Percentiles rank a stretch among this genome's conserved stretches.
Conservation (phyloP, 2,888 invertebrate species). For the Parnassius mnemosyne region DNA sequence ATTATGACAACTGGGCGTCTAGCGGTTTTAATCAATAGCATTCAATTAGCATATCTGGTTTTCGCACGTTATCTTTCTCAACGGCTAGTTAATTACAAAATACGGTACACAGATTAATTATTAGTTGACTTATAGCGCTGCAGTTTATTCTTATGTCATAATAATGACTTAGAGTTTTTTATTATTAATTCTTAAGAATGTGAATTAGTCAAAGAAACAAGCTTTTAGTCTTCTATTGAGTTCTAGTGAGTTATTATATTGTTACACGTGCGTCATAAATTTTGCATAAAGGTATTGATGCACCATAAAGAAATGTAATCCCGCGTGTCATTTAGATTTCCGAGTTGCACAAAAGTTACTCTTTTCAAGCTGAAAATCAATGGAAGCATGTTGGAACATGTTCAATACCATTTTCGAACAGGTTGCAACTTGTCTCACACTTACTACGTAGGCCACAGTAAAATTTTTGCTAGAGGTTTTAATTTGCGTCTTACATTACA, state of each 20-base stretch:
- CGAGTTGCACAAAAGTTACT: slow-evolving; percentile 25
- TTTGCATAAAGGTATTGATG: slow-evolving; percentile 13
- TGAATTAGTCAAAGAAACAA: background rate
- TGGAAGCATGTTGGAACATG: slow-evolving; percentile 24
- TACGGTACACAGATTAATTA: slow-evolving; percentile 22
- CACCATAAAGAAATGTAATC: slow-evolving; percentile 12
- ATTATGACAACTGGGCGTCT: slow-evolving; percentile 68
- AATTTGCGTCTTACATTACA: no score
- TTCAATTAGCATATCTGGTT: slow-evolving; percentile 68
- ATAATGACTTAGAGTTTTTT: background rate
- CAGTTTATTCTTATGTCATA: slow-evolving; percentile 5
- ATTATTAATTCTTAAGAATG: background rate
- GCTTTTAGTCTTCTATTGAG: background rate
- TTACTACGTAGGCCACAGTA: no score
- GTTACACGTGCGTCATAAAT: slow-evolving; percentile 32
- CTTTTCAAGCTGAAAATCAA: slow-evolving; percentile 15
- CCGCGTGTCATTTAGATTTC: slow-evolving; percentile 13
- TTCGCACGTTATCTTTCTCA: slow-evolving; percentile 33
- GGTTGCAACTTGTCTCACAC: slow-evolving; percentile 19
- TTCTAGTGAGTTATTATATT: background rate
- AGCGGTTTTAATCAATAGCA: slow-evolving; percentile 73
- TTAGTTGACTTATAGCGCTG: slow-evolving; percentile 32
- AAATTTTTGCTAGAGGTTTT: no score
- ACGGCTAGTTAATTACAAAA: slow-evolving; percentile 28
- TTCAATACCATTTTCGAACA: slow-evolving; percentile 17